Percentiles rank a stretch among this genome's conserved stretches.
Evolutionary conservation across 1,140 invertebrate genomes (phyloP).

Genomic region (Aplysia californica): DNA sequence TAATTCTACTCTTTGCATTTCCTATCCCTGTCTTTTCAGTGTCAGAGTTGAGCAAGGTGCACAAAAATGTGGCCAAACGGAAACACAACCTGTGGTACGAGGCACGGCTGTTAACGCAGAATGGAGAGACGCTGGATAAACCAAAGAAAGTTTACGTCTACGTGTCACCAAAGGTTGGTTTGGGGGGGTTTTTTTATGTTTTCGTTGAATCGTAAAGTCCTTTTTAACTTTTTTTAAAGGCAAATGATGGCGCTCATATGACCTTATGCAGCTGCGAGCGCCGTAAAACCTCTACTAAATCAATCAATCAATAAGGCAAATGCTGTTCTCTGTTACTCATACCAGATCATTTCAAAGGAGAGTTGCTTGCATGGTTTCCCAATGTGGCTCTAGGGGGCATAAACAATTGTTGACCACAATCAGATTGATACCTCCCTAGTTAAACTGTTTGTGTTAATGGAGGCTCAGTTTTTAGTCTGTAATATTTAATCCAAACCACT

Average conservation of each 20-base stretch:
- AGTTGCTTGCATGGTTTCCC: background rate
- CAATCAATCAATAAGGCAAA: too few species aligned
- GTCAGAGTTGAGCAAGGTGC: slow-evolving; percentile 83
- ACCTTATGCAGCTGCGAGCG: too few species aligned
- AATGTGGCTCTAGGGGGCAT: too few species aligned
- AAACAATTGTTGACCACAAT: background rate
- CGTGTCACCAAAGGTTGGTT: slow-evolving; percentile 70
- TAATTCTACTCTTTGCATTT: too few species aligned
- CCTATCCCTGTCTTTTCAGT: too few species aligned
- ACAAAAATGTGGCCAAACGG: slow-evolving; percentile 86
- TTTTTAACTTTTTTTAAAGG: too few species aligned
- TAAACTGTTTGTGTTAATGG: background rate
- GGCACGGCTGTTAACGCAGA: slow-evolving; percentile 81
- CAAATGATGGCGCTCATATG: too few species aligned
- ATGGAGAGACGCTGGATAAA: slow-evolving; percentile 77
- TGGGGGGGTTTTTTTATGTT: background rate
- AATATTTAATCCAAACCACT: too few species aligned
- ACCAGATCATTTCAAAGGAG: too few species aligned
- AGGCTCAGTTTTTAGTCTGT: background rate
- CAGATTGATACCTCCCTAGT: too few species aligned
- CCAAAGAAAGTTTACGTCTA: slow-evolving; percentile 90
- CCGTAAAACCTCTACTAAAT: too few species aligned
- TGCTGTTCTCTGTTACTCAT: too few species aligned
- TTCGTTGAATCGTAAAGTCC: background rate
- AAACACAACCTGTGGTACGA: slow-evolving; percentile 89